Percentiles rank a stretch among this genome's conserved stretches.
Conservation (phyloP, 2,888 invertebrate genomes). For the Macaria liturata region DNA sequence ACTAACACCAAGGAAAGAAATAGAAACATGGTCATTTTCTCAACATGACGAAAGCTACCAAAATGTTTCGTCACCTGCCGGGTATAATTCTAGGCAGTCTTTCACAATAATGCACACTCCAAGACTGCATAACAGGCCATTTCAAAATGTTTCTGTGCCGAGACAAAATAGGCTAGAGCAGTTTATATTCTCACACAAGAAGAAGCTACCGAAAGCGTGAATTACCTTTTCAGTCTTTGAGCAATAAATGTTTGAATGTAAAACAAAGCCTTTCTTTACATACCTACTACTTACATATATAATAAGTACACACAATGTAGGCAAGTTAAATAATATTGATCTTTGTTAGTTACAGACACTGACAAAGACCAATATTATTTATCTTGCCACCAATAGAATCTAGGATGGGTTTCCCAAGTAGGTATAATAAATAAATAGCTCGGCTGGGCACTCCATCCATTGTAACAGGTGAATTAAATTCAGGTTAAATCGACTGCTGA, state of each 20-base stretch:
- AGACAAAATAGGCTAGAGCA: conserved; percentile 45
- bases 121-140: conserved; percentile 12
- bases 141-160: conserved; percentile 10
- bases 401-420: too few species aligned
- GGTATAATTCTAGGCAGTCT: conserved; percentile 31
- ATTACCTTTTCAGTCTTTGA: not conserved
- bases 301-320: too few species aligned
- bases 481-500: too few species aligned
- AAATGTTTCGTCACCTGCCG: conserved; percentile 2
- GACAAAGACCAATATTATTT: not conserved
- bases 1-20: conserved; percentile 48
- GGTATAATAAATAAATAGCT: too few species aligned
- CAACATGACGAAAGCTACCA: conserved; percentile 36
- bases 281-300: not conserved
- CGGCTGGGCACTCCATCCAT: too few species aligned
- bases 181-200: conserved; percentile 56
- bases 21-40: conserved; percentile 60
- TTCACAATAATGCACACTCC: conserved; percentile 41
- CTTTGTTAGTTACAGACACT: not conserved
- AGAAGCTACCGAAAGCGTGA: conserved; percentile 38
- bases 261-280: too few species aligned
- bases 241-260: not conserved
- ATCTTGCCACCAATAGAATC: too few species aligned
- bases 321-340: not conserved
- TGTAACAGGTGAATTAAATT: too few species aligned